Evolutionary conservation across 1,140 invertebrate species (phyloP), one percentile per base, ranked within the genome.

Genomic region (Conopomorpha cramerella): DNA sequence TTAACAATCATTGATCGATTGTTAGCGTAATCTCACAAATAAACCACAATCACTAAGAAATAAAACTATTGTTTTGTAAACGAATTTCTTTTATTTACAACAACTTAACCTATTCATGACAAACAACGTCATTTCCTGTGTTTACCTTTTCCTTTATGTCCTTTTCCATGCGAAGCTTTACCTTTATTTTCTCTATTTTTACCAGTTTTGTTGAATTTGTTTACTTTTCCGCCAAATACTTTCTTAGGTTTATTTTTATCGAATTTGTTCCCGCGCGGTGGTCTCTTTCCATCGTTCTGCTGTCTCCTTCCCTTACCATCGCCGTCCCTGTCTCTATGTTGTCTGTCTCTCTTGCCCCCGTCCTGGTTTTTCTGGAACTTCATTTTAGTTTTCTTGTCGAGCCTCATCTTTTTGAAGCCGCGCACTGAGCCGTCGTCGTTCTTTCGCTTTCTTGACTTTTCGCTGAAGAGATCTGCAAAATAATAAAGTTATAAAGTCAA

Each of bases 361-460:
- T 59, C 54, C 34, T 63, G 50, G 17, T 54, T 48, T 32, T 46
- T 61, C 13, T 70, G 54, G 25, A 50, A 70, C 42, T 71, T 73
- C 37, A 65, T 68, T 31, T 71, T 48, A 12, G 63, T 33, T 42
- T 70, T 74, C 29, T 71, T 74, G 33, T 76, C 63, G 34, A 76
- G 45, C 27, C 65, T 46, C 62, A 77, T 65, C 41, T 71, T 73
- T 38, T 77, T 78, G 38, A 73, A 71, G 3, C 66, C 71, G 34
- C 71, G 43, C 1, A 49, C 40, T 3, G 43, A 42, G 18, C 64
- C 55, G 16, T 65, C 63, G 4, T 55, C 62, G 0, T 54, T 35
- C 46, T 68, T 68, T 6, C 73, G 41, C 43, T 76, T 77, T 17
- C 59, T 61, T 11, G 54, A 43, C 27, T 63, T 51, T 46, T 54